Base-by-base conservation (phyloP, 2,113 vertebrate species). In the Crocuta crocuta region DNA sequence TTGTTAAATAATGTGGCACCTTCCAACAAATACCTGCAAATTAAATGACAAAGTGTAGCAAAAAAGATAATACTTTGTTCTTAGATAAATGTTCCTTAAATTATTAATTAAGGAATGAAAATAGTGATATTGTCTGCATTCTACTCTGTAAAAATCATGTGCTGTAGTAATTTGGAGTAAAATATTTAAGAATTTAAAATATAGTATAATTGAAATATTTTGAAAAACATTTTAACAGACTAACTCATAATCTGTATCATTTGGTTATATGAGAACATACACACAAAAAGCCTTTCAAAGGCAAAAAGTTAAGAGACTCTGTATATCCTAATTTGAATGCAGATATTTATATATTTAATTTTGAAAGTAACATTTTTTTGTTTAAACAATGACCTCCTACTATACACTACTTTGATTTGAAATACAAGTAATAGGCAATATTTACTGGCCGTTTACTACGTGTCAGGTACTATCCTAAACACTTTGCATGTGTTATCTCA, bases 1-100 rank as follows among this genome's bases (percentile, higher is more conserved):
- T 99, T 99, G 98, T 99, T 99, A 98, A 99, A 99, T 93, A 99
- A 99, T 23, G 99, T 99, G 98, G 99, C 99, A 55, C 99, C 99
- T 98, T 99, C 99, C 92, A 99, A 98, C 71, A 99, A 98, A 95
- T 99, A 99, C 97, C 99, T 99, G 98, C 28, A 83, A 94, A 89
- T 74, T 66, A 94, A 82, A 97, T 35, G 35, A 89, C 33, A 96
- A 68, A 92, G 35, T 70, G 5, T 9, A 70, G 58, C 31, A 70
- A 66, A 89, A 87, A 94, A 85, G 73, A 26, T n/a, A 93, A 82
- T 68, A 48, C 8, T 66, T 96, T 80, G 26, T 93, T 89, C 74
- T 95, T 89, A 81, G 73, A 91, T 13, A 81, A 82, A 91, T 13
- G 81, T 50, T 84, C 9, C 78, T 85, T 78, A 17, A 48, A 78